phyloP scores from a whole-genome alignment of 2,797 vertebrate genomes.

The Harpagifer antarcticus region DNA sequence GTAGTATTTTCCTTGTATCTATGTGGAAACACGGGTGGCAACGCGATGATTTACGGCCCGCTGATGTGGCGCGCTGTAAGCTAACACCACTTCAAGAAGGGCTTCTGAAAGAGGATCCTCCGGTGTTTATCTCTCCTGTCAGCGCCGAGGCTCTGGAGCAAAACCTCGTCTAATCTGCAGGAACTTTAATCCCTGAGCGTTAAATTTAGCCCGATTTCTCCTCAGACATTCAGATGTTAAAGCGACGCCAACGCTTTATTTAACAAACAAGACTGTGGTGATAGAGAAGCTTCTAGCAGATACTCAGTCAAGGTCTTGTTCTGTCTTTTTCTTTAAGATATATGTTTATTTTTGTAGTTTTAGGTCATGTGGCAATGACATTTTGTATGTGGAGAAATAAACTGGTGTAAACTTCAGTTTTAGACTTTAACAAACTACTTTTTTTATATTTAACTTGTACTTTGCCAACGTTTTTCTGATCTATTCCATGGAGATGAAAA shows the following conservation, averaged over 20 bases:
- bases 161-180: constrained; percentile 38
- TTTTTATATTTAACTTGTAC: too few species aligned
- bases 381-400: too few species aligned
- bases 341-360: too few species aligned
- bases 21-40: background rate
- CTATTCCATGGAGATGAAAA: too few species aligned
- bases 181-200: background rate
- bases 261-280: background rate
- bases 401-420: too few species aligned
- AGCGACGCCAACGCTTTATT: background rate
- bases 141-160: constrained; percentile 53
- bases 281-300: background rate
- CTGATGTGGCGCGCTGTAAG: constrained; percentile 72
- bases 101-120: constrained; percentile 71
- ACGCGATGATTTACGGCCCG: constrained; percentile 66
- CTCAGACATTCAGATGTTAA: background rate
- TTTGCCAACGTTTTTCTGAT: too few species aligned
- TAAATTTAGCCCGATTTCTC: constrained; percentile 35
- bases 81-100: constrained; percentile 71
- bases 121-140: constrained; percentile 80
- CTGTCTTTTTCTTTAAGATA: too few species aligned
- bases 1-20: background rate
- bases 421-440: too few species aligned
- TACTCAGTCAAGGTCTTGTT: too few species aligned
- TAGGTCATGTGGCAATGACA: too few species aligned